Evolutionary conservation across 1,140 invertebrate species (phyloP), one percentile per base, ranked within the genome.

Genomic region (Armadillidium nasatum): DNA sequence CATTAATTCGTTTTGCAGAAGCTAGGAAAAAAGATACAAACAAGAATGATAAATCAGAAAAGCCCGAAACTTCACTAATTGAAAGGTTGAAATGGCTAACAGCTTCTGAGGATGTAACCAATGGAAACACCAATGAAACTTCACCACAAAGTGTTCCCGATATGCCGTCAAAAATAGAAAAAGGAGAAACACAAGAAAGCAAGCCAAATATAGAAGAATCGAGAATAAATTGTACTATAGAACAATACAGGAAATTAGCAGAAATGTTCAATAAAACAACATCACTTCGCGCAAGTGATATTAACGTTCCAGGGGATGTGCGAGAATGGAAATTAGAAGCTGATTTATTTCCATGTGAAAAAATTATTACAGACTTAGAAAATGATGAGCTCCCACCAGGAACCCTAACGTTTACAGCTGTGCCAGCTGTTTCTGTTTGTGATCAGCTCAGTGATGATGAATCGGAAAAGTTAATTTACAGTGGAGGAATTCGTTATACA

Each of bases 1-100:
- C 89, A 11, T 83, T 92, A 75, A 89, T 93, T 81, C 88, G 91
- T 84, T 88, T 78, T 45, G 77, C 77, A 15, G 79, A 78, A 45
- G 76, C 79, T 74, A 71, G 79, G 7, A 80, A 80, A 66, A 80
- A 78, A 76, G 79, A 80, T 45, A 80, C 79, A 13, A 78, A 80
- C 23, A 80, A 78, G 69, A 80, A 80, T 69, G 79, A 80, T 22
- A 80, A 54, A 46, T 78, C n/a, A 72, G 79, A 80, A 9, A 80
- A 80, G n/a, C 74, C 69, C 15, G 79, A 73, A 22, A 76, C 19
- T 60, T 80, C 33, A 43, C 67, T 80, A n/a, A 50, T 80, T 44
- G 79, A 80, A 60, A 80, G 78, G 46, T 60, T 80, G 19, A 78
- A 75, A 46, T 80, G 79, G 79, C 50, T 80, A 10, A 80, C 79